Evolutionary conservation across 1,140 invertebrate genomes (phyloP).

Genomic region (Zaprionus vittiger): DNA sequence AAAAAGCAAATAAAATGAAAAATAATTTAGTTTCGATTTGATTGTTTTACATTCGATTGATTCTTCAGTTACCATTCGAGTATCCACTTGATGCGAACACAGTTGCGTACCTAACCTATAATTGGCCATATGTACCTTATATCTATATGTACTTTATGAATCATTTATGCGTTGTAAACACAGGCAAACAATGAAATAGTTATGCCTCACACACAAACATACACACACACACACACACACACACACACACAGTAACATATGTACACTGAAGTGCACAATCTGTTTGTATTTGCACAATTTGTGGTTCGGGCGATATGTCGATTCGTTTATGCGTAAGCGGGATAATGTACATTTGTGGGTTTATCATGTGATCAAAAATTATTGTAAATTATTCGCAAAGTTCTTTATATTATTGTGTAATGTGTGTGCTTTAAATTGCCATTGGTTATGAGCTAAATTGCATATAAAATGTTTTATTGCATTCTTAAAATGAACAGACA

Average conservation of each 20-base stretch:
- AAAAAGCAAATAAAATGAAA: not conserved
- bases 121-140: conserved; percentile 22
- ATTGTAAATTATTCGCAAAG: not conserved
- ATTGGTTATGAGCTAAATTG: too few relatives aligned
- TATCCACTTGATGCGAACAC: not conserved
- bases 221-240: not conserved
- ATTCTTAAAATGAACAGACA: too few relatives aligned
- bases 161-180: conserved; percentile 16
- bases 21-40: conserved; percentile 7
- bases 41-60: conserved; percentile 31
- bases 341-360: not conserved
- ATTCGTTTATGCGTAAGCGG: conserved; percentile 2
- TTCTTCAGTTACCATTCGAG: conserved; percentile 14
- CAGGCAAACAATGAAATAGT: conserved; percentile 28
- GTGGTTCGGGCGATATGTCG: not conserved
- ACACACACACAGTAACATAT: not conserved
- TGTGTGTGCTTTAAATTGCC: too few relatives aligned
- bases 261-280: conserved; percentile 6
- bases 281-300: conserved; percentile 26
- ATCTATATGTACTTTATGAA: conserved; percentile 10
- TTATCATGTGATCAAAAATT: not conserved
- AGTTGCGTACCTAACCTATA: conserved; percentile 5
- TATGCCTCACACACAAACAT: not conserved
- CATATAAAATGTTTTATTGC: too few relatives aligned
- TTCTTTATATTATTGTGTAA: too few relatives aligned